Percentiles rank a stretch among this genome's conserved stretches.
phyloP scores from a whole-genome alignment of 2,888 invertebrate species.

The Pseudococcus longispinus region DNA sequence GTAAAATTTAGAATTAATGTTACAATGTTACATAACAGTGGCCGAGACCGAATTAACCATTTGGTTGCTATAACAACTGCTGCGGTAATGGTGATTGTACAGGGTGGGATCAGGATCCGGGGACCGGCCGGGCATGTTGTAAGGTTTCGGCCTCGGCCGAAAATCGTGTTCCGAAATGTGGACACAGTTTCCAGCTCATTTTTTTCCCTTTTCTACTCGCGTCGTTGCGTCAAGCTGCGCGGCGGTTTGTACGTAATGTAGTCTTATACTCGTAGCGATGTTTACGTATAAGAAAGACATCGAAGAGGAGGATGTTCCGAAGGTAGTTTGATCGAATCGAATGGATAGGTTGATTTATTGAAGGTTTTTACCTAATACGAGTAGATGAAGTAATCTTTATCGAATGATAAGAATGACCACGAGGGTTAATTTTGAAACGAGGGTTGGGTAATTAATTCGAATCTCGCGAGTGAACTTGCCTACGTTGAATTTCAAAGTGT shows the following conservation, averaged over 20 bases:
- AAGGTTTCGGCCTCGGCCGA: background rate
- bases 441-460: background rate
- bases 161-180: background rate
- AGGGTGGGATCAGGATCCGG: background rate
- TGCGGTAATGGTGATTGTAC: constrained; percentile 15
- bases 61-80: constrained; percentile 34
- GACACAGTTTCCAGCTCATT: background rate
- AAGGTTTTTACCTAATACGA: background rate
- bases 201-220: background rate
- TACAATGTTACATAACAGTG: constrained; percentile 7
- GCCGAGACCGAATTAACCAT: constrained; percentile 21
- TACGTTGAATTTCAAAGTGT: too few relatives aligned
- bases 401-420: background rate
- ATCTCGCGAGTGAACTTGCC: background rate
- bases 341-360: background rate
- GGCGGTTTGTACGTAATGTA: background rate
- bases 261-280: background rate
- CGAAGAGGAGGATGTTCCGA: background rate
- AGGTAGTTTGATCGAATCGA: background rate
- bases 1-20: constrained; percentile 12
- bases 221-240: background rate
- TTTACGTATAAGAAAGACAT: too few relatives aligned
- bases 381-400: background rate
- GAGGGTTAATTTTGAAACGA: background rate
- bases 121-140: background rate